Evolutionary conservation across 2,888 invertebrate species (phyloP).

Genomic region (Diaprepes abbreviatus): DNA sequence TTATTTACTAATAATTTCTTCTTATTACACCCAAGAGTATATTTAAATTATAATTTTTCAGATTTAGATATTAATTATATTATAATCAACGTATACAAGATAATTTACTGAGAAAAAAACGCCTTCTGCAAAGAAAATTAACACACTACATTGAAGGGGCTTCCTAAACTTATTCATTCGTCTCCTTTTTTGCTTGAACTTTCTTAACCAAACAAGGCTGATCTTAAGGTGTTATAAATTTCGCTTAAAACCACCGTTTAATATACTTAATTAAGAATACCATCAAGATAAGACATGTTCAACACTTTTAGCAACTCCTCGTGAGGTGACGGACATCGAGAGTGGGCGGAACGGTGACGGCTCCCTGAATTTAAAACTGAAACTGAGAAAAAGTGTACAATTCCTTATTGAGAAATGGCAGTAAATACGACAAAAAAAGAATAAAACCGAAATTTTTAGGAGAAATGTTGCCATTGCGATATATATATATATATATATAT

Average conservation of each 20-base stretch:
- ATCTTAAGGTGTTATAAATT: conserved; percentile 34
- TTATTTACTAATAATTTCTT: too few species aligned
- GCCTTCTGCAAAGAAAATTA: too few species aligned
- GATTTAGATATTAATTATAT: too few species aligned
- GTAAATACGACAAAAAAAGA: too few species aligned
- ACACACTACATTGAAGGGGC: too few species aligned
- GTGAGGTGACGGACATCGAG: conserved; percentile 34
- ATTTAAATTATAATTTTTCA: too few species aligned
- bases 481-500: too few species aligned
- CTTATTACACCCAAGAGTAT: too few species aligned
- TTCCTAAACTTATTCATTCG: background rate
- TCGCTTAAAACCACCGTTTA: conserved; percentile 42
- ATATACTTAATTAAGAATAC: conserved; percentile 45
- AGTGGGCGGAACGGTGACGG: conserved; percentile 28
- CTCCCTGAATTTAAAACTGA: conserved; percentile 30
- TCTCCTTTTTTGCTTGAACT: background rate
- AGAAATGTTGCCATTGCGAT: too few species aligned
- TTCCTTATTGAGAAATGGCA: background rate
- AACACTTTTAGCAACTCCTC: conserved; percentile 40
- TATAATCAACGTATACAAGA: too few species aligned
- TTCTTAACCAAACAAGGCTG: conserved; percentile 29
- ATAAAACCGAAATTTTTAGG: too few species aligned
- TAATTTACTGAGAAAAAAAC: too few species aligned
- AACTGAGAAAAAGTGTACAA: conserved; percentile 10
- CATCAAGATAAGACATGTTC: conserved; percentile 43